Percentiles rank a stretch among this genome's conserved stretches.
Conservation (phyloP, 2,888 invertebrate genomes). For the Phymatocera aterrima region DNA sequence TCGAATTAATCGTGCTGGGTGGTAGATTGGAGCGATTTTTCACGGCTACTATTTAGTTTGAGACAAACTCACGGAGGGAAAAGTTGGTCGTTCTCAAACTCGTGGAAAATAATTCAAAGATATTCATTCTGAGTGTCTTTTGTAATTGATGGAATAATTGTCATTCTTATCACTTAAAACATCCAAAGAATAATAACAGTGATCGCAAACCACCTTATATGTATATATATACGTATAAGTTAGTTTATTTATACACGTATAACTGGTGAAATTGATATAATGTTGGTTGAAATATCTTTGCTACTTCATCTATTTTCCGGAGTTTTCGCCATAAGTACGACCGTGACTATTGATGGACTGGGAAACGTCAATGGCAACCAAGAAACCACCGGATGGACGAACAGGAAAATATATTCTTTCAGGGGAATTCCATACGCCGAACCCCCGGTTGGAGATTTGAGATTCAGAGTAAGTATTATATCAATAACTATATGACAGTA, state of each 20-base stretch:
- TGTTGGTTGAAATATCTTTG: background rate
- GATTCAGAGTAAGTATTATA: constrained; percentile 13
- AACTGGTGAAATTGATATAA: background rate
- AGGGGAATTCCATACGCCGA: constrained; percentile 18
- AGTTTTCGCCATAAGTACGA: background rate
- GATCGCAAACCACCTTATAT: too few relatives aligned
- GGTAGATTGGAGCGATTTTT: background rate
- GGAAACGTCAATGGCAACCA: background rate
- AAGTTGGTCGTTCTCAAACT: background rate
- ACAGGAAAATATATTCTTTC: constrained; percentile 17
- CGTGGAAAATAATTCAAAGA: too few relatives aligned
- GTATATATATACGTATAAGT: too few relatives aligned
- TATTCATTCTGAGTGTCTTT: background rate
- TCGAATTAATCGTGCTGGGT: background rate
- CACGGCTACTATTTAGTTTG: background rate
- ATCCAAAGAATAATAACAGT: too few relatives aligned
- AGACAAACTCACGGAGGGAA: background rate
- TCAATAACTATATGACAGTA: too few relatives aligned
- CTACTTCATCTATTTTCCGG: background rate
- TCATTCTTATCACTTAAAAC: too few relatives aligned
- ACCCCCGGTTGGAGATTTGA: constrained; percentile 13
- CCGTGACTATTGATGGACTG: background rate
- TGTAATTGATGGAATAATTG: background rate
- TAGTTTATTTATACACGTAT: background rate
- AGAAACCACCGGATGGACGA: background rate